Evolutionary conservation across 1,140 invertebrate species (phyloP).

Genomic region (Sitobion miscanthi): DNA sequence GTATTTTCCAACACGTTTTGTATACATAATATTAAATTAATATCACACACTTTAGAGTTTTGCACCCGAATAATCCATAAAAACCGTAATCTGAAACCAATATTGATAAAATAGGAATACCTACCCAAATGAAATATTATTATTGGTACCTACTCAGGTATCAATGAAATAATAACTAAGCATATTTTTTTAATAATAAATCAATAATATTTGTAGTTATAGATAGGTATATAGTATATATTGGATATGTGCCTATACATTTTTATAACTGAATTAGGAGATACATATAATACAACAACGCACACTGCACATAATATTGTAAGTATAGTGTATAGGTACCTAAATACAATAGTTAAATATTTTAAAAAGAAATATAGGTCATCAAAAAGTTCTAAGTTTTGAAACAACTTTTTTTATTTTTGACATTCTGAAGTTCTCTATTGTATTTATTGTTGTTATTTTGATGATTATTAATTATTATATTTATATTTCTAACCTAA

Average conservation of each 20-base stretch:
- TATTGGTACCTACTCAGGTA: too few relatives aligned
- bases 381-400: too few relatives aligned
- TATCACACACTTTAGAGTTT: neutral
- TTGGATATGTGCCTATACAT: too few relatives aligned
- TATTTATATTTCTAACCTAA: neutral
- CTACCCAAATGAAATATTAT: neutral
- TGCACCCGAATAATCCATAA: neutral
- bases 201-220: neutral
- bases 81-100: neutral
- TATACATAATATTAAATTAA: neutral
- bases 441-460: neutral
- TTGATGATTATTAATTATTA: too few relatives aligned
- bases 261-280: too few relatives aligned
- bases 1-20: neutral
- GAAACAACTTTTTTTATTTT: neutral
- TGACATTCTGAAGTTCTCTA: too few relatives aligned
- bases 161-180: neutral
- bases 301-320: too few relatives aligned
- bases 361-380: too few relatives aligned
- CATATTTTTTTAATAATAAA: neutral
- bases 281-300: too few relatives aligned
- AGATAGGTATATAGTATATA: too few relatives aligned
- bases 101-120: neutral
- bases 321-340: too few relatives aligned
- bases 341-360: too few relatives aligned